Conservation (phyloP, 2,113 vertebrate species). For the Caranx ignobilis region DNA sequence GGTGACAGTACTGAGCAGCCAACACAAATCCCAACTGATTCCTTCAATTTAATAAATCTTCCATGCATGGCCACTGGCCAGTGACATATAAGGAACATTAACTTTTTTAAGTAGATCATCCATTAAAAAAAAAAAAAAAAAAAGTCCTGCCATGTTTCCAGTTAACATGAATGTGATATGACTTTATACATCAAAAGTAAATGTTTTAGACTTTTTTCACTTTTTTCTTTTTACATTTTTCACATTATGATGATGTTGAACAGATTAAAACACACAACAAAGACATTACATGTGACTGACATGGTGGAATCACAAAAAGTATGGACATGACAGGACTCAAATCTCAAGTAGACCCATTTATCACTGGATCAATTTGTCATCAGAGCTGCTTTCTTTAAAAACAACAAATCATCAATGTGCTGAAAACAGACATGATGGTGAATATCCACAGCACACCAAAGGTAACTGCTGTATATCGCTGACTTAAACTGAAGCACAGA, state of each 20-base stretch:
- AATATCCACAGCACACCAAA: slow-evolving; percentile 4
- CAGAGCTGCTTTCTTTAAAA: slow-evolving; percentile 14
- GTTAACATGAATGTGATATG: slow-evolving; percentile 4
- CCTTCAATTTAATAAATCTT: slow-evolving; percentile 45
- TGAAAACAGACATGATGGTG: slow-evolving; percentile 1
- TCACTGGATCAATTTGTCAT: slow-evolving; percentile 22
- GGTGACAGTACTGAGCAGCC: neutral
- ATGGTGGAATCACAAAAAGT: neutral
- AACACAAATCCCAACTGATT: slow-evolving; percentile 31
- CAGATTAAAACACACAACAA: neutral
- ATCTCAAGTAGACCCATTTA: neutral
- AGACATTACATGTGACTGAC: too few relatives aligned
- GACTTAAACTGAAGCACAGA: neutral
- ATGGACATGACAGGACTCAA: too few relatives aligned
- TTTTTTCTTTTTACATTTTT: too few relatives aligned
- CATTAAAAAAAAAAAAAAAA: too few relatives aligned
- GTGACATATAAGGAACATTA: neutral
- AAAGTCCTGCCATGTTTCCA: slow-evolving; percentile 2
- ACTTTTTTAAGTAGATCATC: slow-evolving; percentile 17
- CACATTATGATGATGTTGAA: too few relatives aligned
- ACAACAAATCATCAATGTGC: neutral
- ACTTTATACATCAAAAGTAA: neutral
- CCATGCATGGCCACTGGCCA: neutral
- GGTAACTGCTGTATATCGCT: neutral
- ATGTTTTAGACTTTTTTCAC: neutral